phyloP scores from a whole-genome alignment of 1,140 invertebrate genomes.

The Argopecten irradians region DNA sequence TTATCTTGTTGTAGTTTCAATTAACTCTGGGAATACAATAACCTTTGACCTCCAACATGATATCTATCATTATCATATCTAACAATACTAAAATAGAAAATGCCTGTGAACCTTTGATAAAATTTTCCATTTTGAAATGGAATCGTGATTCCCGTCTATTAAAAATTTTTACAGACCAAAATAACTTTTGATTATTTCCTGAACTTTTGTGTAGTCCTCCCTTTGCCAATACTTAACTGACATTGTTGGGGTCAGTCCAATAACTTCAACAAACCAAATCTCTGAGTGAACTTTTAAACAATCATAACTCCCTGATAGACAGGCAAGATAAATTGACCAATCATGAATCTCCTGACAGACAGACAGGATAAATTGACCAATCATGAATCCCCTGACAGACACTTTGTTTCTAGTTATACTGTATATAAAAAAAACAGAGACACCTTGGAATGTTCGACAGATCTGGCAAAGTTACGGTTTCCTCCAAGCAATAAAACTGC shows the following conservation, averaged over 20 bases:
- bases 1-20: background rate
- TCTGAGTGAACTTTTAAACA: background rate
- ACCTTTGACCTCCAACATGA: background rate
- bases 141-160: background rate
- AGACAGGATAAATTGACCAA: too few relatives aligned
- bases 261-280: background rate
- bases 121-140: background rate
- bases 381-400: background rate
- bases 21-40: background rate
- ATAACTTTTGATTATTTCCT: background rate
- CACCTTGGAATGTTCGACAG: background rate
- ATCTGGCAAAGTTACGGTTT: background rate
- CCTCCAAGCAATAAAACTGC: background rate
- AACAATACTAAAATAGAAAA: background rate
- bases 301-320: background rate
- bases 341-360: background rate
- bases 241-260: background rate
- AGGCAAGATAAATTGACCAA: too few relatives aligned
- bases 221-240: background rate
- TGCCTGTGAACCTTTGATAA: too few relatives aligned
- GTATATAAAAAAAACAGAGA: background rate
- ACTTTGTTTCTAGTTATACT: background rate
- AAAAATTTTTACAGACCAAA: background rate
- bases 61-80: background rate
- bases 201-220: background rate